Evolutionary conservation across 2,888 invertebrate species (phyloP), one percentile per base, ranked within the genome.

Genomic region (Byasa hedistus): DNA sequence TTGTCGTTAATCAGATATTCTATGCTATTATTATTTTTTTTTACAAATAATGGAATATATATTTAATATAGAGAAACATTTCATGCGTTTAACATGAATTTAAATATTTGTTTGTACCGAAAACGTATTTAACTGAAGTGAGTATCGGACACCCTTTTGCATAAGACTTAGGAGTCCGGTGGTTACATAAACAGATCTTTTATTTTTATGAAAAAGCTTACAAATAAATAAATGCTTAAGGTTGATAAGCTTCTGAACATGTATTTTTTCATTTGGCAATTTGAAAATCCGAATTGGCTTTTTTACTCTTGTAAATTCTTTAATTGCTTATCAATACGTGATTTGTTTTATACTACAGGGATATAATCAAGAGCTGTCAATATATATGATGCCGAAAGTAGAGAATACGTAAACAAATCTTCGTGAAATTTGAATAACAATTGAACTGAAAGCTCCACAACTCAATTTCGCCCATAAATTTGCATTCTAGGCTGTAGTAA

Each of bases 401-500:
- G 32, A 59, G 36, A 57, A 51, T 57, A 27, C 32, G 56, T 27
- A 24, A 60, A 27, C 24, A 48, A 19, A 62, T 27, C 63, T 22
- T 57, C 52, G 23, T 21, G 67, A 75, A 79, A 84, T 85, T 82
- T 79, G 77, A 79, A 77, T 78, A 81, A 82, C 70, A 70, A 81
- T 80, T 79, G 78, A 76, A 75, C 76, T 77, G 76, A 82, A 83
- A 83, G 80, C 80, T 77, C 73, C 72, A 75, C 73, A 73, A 79
- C 77, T 79, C 80, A 78, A 82, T 82, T 79, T 75, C 82, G 78
- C 76, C 78, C 82, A 81, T 82, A 80, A 82, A 88, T 88, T 87
- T 84, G 82, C 85, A 88, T 87, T 81, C 76, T 79, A 79, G 78
- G 78, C 80, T 81, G 81, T 79, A 79, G 75, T 74, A 75, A 74